A percentile compares a stretch with the other conserved stretches of the same genome.
Conservation (phyloP, 2,888 invertebrate species). For the Mesorhabditis belari region DNA sequence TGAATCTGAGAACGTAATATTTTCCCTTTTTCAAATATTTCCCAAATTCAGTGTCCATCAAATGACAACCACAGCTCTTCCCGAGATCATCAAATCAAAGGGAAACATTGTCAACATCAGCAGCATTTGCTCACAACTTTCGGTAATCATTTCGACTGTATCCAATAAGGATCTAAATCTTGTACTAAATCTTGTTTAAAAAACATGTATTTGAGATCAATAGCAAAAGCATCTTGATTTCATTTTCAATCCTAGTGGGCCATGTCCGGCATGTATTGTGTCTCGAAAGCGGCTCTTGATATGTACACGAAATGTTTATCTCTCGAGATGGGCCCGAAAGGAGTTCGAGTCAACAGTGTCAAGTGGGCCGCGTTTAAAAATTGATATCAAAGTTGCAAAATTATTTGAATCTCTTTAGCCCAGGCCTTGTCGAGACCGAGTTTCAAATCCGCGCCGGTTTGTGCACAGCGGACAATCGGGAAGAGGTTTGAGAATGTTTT, state of each 20-base stretch:
- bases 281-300: conserved; percentile 62
- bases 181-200: no score
- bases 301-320: conserved; percentile 86
- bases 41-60: conserved; percentile 25
- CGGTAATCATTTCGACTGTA: not conserved
- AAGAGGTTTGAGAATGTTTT: conserved; percentile 55
- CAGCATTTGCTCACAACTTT: conserved; percentile 64
- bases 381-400: not conserved
- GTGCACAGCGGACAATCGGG: conserved; percentile 69
- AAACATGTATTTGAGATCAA: no score
- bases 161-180: not conserved
- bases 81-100: conserved; percentile 35
- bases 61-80: conserved; percentile 31
- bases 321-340: conserved; percentile 62
- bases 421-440: conserved; percentile 81
- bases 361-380: conserved; percentile 57
- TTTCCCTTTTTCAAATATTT: no score
- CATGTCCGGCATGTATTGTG: not conserved
- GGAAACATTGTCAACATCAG: conserved; percentile 85
- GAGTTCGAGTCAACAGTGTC: conserved; percentile 77
- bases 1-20: conserved; percentile 63
- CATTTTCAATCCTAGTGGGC: not conserved
- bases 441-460: conserved; percentile 79
- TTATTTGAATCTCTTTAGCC: conserved; percentile 56
- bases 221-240: not conserved